These are phyloP conservation scores for Pollachius pollachius DNA, from an alignment of 2,113 vertebrate genomes.

Conservation along the genomic window DNA sequence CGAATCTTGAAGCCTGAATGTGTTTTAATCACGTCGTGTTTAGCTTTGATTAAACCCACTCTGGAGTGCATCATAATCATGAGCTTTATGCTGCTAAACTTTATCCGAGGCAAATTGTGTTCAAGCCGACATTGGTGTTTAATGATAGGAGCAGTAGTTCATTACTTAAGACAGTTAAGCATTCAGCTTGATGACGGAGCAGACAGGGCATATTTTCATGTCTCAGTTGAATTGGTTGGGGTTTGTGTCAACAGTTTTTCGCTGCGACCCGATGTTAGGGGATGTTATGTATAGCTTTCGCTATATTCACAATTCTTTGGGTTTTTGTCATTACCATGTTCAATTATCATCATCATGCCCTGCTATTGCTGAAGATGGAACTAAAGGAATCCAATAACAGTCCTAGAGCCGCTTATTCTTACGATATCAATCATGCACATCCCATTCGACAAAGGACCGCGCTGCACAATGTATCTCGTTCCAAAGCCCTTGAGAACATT, in stretches of 20 bases:
- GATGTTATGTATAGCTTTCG: no score
- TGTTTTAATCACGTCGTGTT: conserved; percentile 56
- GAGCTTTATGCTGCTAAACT: conserved; percentile 38
- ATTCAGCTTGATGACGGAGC: conserved; percentile 24
- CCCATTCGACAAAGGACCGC: not conserved
- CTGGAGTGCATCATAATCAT: conserved; percentile 40
- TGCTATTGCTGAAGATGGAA: conserved; percentile 22
- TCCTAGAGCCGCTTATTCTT: no score
- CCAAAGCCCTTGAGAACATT: conserved; percentile 10
- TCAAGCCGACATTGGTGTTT: conserved; percentile 34
- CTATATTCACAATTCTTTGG: no score
- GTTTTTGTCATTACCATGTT: not conserved
- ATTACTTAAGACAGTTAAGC: conserved; percentile 24
- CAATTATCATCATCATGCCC: conserved; percentile 7
- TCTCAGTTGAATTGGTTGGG: conserved; percentile 5
- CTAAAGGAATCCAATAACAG: conserved; percentile 1
- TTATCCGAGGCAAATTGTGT: conserved; percentile 32
- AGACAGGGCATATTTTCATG: conserved; percentile 32
- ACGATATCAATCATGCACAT: no score
- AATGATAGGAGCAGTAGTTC: conserved; percentile 39
- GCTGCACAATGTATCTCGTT: conserved; percentile 1
- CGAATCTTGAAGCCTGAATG: conserved; percentile 26
- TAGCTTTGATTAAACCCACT: conserved; percentile 50
- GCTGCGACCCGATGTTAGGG: conserved; percentile 25
- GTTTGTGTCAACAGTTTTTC: conserved; percentile 25